A percentile compares a stretch with the other conserved stretches of the same genome.
Evolutionary conservation across 2,888 invertebrate species (phyloP).

Genomic region (Girardia tigrina): DNA sequence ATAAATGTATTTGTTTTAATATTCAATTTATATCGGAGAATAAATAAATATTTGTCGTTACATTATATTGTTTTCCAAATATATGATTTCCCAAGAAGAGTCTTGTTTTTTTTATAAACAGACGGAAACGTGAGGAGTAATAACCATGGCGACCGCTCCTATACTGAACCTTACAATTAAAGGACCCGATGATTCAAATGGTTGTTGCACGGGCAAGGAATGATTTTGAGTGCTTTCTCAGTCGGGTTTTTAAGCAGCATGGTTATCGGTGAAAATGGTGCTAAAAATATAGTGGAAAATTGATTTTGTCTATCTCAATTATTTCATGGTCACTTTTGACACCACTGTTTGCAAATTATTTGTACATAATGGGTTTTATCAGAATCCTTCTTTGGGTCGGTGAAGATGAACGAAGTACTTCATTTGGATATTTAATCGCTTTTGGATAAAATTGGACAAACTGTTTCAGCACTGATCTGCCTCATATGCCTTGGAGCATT

Average conservation of each 20-base stretch:
- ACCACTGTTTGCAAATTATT: constrained; percentile 57
- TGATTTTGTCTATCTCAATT: constrained; percentile 59
- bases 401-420: constrained; percentile 62
- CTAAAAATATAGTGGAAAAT: constrained; percentile 60
- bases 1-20: no score
- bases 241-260: constrained; percentile 65
- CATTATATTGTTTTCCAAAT: no score
- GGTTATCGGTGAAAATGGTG: constrained; percentile 60
- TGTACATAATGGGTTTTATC: constrained; percentile 57
- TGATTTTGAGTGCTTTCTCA: constrained; percentile 64
- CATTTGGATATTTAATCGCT: constrained; percentile 62
- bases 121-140: no score
- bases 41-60: no score
- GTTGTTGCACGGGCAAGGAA: constrained; percentile 61
- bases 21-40: no score
- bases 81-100: no score
- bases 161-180: no score
- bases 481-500: constrained; percentile 60
- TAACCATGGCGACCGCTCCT: no score
- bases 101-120: no score
- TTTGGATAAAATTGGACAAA: constrained; percentile 63
- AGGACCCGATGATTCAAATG: no score
- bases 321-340: constrained; percentile 62
- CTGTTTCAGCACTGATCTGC: constrained; percentile 62
- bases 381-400: constrained; percentile 61